Evolutionary conservation across 2,113 vertebrate genomes (phyloP).

Genomic region (Stigmatopora nigra): DNA sequence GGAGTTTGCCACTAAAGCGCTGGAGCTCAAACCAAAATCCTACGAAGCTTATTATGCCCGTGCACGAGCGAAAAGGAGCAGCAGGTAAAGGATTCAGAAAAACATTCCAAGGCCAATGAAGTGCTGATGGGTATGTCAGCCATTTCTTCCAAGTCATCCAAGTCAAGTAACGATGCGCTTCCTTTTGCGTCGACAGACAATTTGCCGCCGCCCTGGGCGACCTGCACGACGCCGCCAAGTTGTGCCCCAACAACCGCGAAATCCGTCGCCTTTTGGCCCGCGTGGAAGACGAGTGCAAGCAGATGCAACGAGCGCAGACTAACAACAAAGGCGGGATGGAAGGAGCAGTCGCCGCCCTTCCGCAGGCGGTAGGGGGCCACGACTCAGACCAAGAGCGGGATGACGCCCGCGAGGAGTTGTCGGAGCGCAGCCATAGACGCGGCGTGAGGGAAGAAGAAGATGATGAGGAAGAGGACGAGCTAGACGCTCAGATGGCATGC

Average conservation of each 20-base stretch:
- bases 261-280: constrained; percentile 83
- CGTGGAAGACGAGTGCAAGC: constrained; percentile 91
- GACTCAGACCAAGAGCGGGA: constrained; percentile 78
- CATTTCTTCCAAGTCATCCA: no score
- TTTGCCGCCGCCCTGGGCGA: constrained; percentile 84
- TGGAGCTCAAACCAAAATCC: constrained; percentile 94
- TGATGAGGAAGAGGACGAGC: constrained; percentile 57
- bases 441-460: constrained; percentile 57
- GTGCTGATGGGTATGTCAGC: background rate
- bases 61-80: constrained; percentile 93
- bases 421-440: constrained; percentile 61
- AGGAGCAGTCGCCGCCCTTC: constrained; percentile 36
- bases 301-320: constrained; percentile 80
- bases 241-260: constrained; percentile 90
- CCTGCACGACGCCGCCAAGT: constrained; percentile 82
- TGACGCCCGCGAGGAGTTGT: constrained; percentile 47
- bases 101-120: background rate
- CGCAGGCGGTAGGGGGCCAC: constrained; percentile 52
- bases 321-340: constrained; percentile 46
- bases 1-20: constrained; percentile 93
- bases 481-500: constrained; percentile 17
- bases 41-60: constrained; percentile 95
- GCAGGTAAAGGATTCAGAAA: constrained; percentile 78
- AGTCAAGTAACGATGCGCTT: background rate
- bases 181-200: constrained; percentile 71